Evolutionary conservation across 2,797 vertebrate species (phyloP), one percentile per base, ranked within the genome.

Genomic region (Aulostomus chinensis): DNA sequence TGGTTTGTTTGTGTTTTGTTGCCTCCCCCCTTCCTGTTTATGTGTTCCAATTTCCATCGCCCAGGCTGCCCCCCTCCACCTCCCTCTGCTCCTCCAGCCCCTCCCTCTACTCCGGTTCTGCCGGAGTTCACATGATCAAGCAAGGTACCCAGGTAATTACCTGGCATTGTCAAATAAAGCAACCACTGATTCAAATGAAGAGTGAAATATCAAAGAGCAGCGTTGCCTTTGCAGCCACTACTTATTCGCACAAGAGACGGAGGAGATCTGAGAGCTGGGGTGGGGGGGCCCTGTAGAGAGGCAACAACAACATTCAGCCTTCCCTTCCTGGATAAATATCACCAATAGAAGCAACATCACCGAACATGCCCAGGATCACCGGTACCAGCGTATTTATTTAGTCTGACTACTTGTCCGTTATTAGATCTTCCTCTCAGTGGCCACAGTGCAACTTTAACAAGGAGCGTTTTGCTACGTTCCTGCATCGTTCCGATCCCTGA

Each of bases 181-280:
- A 66, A 41, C 84, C 79, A 55, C 78, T 87, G 87, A 91, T 89
- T 91, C 85, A 88, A 89, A 91, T 86, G 80, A 87, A 78, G 80
- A 88, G 76, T 86, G 87, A 89, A 88, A 86, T 85, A 90, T 91
- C 89, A 91, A 91, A 91, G 88, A 76, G 37, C 61, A 30, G 54
- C 67, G 37, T 68, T 86, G 83, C 83, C 77, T 89, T 86, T 85
- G 78, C 87, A 88, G 86, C 85, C 86, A 81, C 76, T 75, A 81
- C 87, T 84, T 85, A 88, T 90, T 86, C 85, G 80, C 86, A 80
- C 73, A 84, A 79, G 85, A 90, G 90, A 88, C 80, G 72, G 60
- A 82, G 69, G 86, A 89, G 88, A 91, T 88, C 85, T 87, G 82
- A 87, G 78, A 81, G 84, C 81, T 74, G 61, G 40, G 85, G 78